Evolutionary conservation across 2,113 vertebrate species (phyloP).

Genomic region (Sardina pilchardus): DNA sequence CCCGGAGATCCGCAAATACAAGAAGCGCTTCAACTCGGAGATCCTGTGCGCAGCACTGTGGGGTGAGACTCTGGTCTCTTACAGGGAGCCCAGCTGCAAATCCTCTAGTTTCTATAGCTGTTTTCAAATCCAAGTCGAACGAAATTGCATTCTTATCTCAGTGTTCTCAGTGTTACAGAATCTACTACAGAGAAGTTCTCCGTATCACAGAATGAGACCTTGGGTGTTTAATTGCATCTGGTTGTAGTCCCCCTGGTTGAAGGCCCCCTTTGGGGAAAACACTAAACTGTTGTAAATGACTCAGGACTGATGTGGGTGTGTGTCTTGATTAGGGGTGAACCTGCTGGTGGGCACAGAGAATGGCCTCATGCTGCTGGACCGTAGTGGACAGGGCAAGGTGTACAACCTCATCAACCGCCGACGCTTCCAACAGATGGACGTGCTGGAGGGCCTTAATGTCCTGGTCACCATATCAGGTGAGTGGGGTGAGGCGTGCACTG

Average conservation of each 20-base stretch:
- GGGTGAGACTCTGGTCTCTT: slow-evolving; percentile 75
- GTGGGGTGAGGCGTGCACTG: background rate
- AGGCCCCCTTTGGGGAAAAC: background rate
- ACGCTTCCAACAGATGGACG: slow-evolving; percentile 98
- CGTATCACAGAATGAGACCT: background rate
- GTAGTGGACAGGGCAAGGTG: slow-evolving; percentile 96
- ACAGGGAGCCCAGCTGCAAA: no score
- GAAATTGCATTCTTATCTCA: background rate
- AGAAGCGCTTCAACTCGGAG: slow-evolving; percentile 99
- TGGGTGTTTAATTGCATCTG: background rate
- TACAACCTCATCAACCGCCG: slow-evolving; percentile 97
- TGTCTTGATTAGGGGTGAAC: slow-evolving; percentile 82
- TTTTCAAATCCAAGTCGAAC: background rate
- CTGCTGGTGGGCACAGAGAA: slow-evolving; percentile 97
- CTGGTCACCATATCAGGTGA: slow-evolving; percentile 98
- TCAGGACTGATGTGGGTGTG: background rate
- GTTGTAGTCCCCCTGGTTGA: no score
- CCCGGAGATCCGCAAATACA: slow-evolving; percentile 98
- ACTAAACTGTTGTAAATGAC: background rate
- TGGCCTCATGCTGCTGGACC: slow-evolving; percentile 94
- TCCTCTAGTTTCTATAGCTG: no score
- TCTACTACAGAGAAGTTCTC: no score
- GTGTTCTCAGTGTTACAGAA: background rate
- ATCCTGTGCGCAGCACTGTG: slow-evolving; percentile 96
- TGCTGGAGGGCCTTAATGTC: slow-evolving; percentile 95